Evolutionary conservation across 2,113 vertebrate genomes (phyloP).

Genomic region (Bubo blakistoni): DNA sequence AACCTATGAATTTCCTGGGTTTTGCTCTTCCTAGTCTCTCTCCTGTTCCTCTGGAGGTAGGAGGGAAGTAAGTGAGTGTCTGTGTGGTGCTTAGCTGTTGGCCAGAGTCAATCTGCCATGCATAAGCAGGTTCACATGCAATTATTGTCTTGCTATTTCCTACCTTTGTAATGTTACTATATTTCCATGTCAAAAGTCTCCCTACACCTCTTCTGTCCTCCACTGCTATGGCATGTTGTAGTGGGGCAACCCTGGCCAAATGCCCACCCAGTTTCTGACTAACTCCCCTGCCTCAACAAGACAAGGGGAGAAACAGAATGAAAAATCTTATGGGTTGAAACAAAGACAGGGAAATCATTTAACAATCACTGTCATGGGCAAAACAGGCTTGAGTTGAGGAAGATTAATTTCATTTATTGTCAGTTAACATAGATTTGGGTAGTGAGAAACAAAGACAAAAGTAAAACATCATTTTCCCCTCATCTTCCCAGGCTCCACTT

Average conservation of each 20-base stretch:
- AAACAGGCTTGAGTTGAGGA: neutral
- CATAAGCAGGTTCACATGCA: neutral
- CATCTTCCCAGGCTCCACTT: neutral
- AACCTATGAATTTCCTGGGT: neutral
- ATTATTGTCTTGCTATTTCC: neutral
- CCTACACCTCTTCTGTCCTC: neutral
- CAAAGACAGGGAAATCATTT: neutral
- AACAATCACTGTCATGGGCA: neutral
- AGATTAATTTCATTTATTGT: neutral
- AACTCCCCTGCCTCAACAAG: neutral
- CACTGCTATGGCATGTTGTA: too few relatives aligned
- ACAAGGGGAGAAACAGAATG: neutral
- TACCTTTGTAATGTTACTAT: neutral
- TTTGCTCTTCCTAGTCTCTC: neutral
- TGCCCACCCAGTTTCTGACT: neutral
- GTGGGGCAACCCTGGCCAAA: neutral
- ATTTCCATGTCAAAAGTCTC: neutral
- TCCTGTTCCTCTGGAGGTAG: neutral
- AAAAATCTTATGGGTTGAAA: neutral
- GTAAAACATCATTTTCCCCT: neutral
- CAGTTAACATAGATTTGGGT: neutral
- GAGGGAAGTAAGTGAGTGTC: accelerated
- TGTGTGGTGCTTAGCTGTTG: neutral
- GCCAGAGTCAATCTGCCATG: neutral
- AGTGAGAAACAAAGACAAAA: neutral